A percentile compares a stretch with the other conserved stretches of the same genome.
phyloP scores from a whole-genome alignment of 2,888 invertebrate genomes.

The Hipparchia sbordonii region DNA sequence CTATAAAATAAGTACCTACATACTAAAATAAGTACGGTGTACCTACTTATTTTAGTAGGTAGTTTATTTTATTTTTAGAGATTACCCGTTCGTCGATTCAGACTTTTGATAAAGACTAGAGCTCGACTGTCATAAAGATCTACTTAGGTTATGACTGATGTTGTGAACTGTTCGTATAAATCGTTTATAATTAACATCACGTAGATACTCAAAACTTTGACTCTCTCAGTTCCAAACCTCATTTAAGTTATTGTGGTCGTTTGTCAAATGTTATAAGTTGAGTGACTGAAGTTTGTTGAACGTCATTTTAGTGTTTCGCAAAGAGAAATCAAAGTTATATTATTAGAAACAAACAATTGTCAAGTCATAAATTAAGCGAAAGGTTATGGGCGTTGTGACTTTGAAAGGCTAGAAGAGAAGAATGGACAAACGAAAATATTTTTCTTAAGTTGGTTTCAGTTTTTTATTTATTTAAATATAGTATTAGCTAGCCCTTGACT shows the following conservation, averaged over 20 bases:
- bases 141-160: background rate
- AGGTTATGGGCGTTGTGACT: too few relatives aligned
- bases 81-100: background rate
- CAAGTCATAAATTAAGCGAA: too few relatives aligned
- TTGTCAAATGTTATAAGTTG: background rate
- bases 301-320: background rate
- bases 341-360: too few relatives aligned
- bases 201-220: background rate
- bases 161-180: background rate
- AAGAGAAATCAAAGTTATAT: background rate
- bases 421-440: too few relatives aligned
- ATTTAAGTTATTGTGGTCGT: conserved; percentile 3
- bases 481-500: too few relatives aligned
- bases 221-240: background rate
- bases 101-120: background rate
- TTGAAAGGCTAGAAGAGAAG: too few relatives aligned
- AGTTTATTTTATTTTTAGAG: too few relatives aligned
- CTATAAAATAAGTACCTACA: too few relatives aligned
- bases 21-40: too few relatives aligned
- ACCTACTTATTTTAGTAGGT: too few relatives aligned
- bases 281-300: background rate
- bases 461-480: too few relatives aligned
- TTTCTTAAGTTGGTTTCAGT: too few relatives aligned
- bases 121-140: background rate
- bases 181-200: conserved; percentile 3